Conservation (phyloP, 2,113 vertebrate species). For the Genyomyrus donnyi region DNA sequence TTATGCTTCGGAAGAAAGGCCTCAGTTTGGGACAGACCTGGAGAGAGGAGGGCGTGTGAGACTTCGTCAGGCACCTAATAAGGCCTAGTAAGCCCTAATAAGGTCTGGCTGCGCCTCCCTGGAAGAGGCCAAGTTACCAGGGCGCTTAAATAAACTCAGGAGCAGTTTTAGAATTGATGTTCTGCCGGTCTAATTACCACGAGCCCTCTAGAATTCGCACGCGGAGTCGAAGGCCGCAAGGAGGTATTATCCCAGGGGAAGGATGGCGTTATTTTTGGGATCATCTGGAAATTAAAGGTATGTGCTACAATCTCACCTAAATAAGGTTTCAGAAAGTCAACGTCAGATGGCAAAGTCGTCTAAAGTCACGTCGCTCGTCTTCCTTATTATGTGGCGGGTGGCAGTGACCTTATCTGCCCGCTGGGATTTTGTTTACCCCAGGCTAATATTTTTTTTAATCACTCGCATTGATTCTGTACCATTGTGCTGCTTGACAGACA, state of each 20-base stretch:
- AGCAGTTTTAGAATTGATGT: slow-evolving; percentile 31
- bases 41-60: neutral
- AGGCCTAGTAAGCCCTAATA: slow-evolving; percentile 55
- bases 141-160: slow-evolving; percentile 52
- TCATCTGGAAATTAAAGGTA: neutral
- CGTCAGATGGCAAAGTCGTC: slow-evolving; percentile 18
- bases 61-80: slow-evolving; percentile 50
- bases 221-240: neutral
- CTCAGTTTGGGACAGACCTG: neutral
- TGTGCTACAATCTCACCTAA: slow-evolving; percentile 11
- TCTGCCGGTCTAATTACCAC: slow-evolving; percentile 51
- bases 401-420: slow-evolving; percentile 37
- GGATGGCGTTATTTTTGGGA: neutral
- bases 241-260: neutral
- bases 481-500: slow-evolving; percentile 31
- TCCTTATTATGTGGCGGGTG: slow-evolving; percentile 17
- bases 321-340: slow-evolving; percentile 3
- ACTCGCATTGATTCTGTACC: slow-evolving; percentile 53
- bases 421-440: slow-evolving; percentile 48
- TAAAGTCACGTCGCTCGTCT: slow-evolving; percentile 40
- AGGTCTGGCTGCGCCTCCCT: slow-evolving; percentile 28
- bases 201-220: slow-evolving; percentile 29
- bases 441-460: slow-evolving; percentile 39
- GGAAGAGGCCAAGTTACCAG: slow-evolving; percentile 45
- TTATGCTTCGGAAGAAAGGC: neutral